These are phyloP conservation scores for Erithacus rubecula DNA, from an alignment of 2,797 vertebrate species.

Conservation along the genomic window DNA sequence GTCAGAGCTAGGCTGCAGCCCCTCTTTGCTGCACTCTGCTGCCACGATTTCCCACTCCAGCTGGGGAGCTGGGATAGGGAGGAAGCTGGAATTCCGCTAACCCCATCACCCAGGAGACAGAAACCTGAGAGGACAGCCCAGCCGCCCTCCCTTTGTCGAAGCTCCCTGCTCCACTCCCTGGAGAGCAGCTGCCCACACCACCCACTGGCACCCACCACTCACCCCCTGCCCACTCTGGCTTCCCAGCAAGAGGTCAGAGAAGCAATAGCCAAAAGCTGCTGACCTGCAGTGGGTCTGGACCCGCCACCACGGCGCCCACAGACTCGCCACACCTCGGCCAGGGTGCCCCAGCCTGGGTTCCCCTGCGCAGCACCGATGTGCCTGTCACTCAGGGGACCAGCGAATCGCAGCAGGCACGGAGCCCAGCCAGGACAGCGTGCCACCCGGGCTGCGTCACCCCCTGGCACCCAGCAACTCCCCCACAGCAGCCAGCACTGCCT, in stretches of 20 bases:
- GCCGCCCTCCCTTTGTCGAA: rapidly evolving
- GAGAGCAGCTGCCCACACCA: not conserved
- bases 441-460: slow-evolving; percentile 7
- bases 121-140: not conserved
- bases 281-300: rapidly evolving
- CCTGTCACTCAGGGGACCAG: slow-evolving; percentile 21
- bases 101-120: slow-evolving; percentile 25
- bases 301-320: rapidly evolving
- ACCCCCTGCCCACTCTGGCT: not conserved
- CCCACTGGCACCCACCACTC: not conserved
- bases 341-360: not conserved
- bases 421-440: not conserved
- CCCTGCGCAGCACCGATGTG: not conserved
- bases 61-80: not conserved
- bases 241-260: not conserved
- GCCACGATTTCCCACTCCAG: rapidly evolving
- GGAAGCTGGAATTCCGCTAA: not conserved
- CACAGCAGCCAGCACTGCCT: rapidly evolving
- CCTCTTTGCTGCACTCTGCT: not conserved
- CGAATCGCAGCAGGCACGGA: not conserved
- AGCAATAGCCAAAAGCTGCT: not conserved
- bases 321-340: rapidly evolving
- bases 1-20: not conserved
- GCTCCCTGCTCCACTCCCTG: not conserved
- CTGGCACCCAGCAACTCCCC: not conserved